Base-by-base conservation (phyloP, 2,888 invertebrate species). In the Cheilosia vulpina region DNA sequence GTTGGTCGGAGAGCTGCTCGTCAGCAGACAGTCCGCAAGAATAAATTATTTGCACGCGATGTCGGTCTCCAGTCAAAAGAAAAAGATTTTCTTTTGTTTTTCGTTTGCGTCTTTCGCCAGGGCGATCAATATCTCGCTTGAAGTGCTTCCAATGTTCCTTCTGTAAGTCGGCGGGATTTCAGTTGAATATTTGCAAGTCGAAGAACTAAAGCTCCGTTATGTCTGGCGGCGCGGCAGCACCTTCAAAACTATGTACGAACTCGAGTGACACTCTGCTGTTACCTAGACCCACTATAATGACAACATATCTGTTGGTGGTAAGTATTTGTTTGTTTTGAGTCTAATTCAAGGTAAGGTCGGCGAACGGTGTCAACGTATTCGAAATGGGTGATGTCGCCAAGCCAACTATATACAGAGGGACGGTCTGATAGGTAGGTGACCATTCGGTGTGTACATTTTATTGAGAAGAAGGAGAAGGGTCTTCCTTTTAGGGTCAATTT, bases 1-100 rank as follows among this genome's bases (percentile, higher is more conserved):
- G 19, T 60, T 65, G 21, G 65, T 38, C 17, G 38, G 27, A 11
- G 34, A 69, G 52, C 27, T 69, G 21, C 53, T 66, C 72, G 60
- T 60, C 58, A 31, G 55, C 66, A 83, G 62, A 78, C 83, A 73
- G 68, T 73, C 38, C 55, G 68, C 15, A 79, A 78, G 79, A 83
- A 78, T 83, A 79, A 83, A 73, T 83, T 83, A 79, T 78, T 83
- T 19, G 73, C 83, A 83, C 83, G 83, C 83, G 78, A 83, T 73
- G 73, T 73, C 66, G 71, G 82, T 53, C 47, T 72, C 60, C 21
- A 15, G 65, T 66, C 47, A 47, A 82, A 65, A 45, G 63, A 58
- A 41, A 77, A 53, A 58, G 58, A 60, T 65, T 76, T 77, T 65
- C 65, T 78, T 75, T 27, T 27, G 24, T 77, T 38, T 21, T 73